Conservation (phyloP, 2,888 invertebrate species). For the Drosophila kuntzei region DNA sequence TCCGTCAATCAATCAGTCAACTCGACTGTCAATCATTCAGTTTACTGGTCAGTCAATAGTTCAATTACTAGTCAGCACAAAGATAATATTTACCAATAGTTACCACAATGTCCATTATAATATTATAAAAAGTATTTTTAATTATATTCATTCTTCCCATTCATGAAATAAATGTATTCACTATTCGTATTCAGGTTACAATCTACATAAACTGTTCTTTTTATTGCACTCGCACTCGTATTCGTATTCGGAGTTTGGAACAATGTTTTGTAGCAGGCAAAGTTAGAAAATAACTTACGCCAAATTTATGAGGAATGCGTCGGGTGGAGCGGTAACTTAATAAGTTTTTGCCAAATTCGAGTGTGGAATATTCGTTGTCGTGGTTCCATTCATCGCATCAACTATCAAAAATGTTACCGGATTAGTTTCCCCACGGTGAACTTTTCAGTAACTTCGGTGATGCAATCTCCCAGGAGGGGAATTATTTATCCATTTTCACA, state of each 20-base stretch:
- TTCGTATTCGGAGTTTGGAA: slow-evolving; percentile 26
- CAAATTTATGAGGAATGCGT: slow-evolving; percentile 51
- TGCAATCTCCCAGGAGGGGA: slow-evolving; percentile 1
- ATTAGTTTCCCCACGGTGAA: slow-evolving; percentile 36
- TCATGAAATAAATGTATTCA: slow-evolving; percentile 1
- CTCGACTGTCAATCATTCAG: too few species aligned
- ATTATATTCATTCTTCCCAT: neutral
- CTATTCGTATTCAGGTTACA: neutral
- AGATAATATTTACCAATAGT: neutral
- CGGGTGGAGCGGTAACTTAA: slow-evolving; percentile 37
- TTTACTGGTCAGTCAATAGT: neutral
- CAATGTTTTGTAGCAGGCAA: slow-evolving; percentile 41
- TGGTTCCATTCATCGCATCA: slow-evolving; percentile 32
- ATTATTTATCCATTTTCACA: slow-evolving; percentile 19
- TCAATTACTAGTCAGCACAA: neutral
- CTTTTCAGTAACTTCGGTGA: slow-evolving; percentile 41
- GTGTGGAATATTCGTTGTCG: slow-evolving; percentile 19
- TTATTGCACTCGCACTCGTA: slow-evolving; percentile 1
- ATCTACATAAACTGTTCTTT: neutral
- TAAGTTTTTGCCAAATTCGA: slow-evolving; percentile 42
- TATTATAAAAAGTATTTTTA: neutral
- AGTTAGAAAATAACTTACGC: slow-evolving; percentile 57
- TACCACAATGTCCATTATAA: neutral
- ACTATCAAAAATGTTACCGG: slow-evolving; percentile 46
- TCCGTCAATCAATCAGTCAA: neutral